Percentiles rank a stretch among this genome's conserved stretches.
These are phyloP conservation scores for Gobiocypris rarus DNA, from an alignment of 2,113 vertebrate species.

Conservation along the genomic window DNA sequence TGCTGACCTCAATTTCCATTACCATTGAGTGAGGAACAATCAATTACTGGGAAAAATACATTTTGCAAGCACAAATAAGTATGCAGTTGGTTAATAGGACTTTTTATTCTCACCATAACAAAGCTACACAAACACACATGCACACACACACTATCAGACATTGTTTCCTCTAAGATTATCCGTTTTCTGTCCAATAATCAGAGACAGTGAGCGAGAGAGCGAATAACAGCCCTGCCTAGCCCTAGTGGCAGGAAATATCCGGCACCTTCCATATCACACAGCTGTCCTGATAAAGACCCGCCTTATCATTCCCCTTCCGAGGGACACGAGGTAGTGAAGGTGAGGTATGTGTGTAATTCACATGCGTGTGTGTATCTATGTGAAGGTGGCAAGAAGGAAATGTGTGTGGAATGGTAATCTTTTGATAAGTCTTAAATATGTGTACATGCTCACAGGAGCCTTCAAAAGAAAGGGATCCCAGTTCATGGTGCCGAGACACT, in stretches of 20 bases:
- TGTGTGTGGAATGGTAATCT: conserved; percentile 2
- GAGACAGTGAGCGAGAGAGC: not conserved
- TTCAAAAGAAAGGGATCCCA: not conserved
- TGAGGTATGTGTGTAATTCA: conserved; percentile 18
- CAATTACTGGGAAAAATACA: conserved; percentile 29
- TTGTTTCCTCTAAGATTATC: not conserved
- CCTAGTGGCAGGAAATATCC: conserved; percentile 24
- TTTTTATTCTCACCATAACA: not conserved
- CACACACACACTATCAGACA: not conserved
- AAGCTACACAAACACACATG: not conserved
- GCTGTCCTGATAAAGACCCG: conserved; percentile 25
- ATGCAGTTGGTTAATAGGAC: not conserved
- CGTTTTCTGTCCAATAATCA: conserved; percentile 4
- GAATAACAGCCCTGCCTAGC: not conserved
- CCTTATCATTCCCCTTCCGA: conserved; percentile 7
- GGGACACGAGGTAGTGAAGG: conserved; percentile 16
- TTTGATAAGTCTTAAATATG: conserved; percentile 15
- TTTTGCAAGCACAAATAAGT: conserved; percentile 6
- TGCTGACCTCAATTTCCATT: conserved; percentile 25
- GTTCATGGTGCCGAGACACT: not conserved
- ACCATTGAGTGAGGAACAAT: conserved; percentile 1
- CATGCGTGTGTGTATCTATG: not conserved
- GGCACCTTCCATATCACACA: conserved; percentile 32
- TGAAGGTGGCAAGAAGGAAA: conserved; percentile 7
- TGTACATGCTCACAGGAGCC: not conserved